These are phyloP conservation scores for Drosophila rhopaloa DNA, from an alignment of 1,140 invertebrate genomes.

Conservation along the genomic window DNA sequence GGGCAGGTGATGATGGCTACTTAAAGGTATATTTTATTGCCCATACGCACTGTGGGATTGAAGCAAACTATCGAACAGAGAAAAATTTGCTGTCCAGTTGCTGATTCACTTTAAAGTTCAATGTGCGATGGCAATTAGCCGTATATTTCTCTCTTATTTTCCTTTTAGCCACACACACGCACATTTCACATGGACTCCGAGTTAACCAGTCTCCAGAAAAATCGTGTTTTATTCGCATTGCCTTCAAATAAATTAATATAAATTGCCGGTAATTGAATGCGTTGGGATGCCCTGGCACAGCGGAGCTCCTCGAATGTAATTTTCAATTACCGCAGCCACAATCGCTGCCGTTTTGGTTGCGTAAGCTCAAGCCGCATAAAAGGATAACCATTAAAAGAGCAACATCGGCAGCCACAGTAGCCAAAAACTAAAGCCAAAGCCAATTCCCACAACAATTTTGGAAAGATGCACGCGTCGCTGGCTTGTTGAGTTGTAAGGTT, in stretches of 20 bases:
- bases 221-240: slow-evolving; percentile 51
- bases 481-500: slow-evolving; percentile 67
- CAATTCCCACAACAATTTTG: slow-evolving; percentile 74
- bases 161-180: slow-evolving; percentile 28
- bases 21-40: slow-evolving; percentile 16
- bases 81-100: slow-evolving; percentile 5
- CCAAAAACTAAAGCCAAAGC: slow-evolving; percentile 23
- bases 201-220: slow-evolving; percentile 18
- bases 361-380: slow-evolving; percentile 72
- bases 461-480: slow-evolving; percentile 74
- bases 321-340: slow-evolving; percentile 49
- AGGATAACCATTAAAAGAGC: slow-evolving; percentile 75
- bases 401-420: slow-evolving; percentile 12
- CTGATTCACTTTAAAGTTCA: slow-evolving; percentile 54
- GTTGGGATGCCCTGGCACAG: slow-evolving; percentile 57
- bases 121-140: slow-evolving; percentile 52
- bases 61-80: slow-evolving; percentile 2
- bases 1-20: slow-evolving; percentile 6
- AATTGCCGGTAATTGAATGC: slow-evolving; percentile 68
- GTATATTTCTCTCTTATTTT: slow-evolving; percentile 29
- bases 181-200: slow-evolving; percentile 21
- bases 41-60: slow-evolving; percentile 44
- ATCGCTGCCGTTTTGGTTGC: slow-evolving; percentile 49
- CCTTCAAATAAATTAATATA: slow-evolving; percentile 74
- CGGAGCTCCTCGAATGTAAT: slow-evolving; percentile 57